These are phyloP conservation scores for Drosophila greeni DNA, from an alignment of 2,888 invertebrate genomes.

Conservation along the genomic window DNA sequence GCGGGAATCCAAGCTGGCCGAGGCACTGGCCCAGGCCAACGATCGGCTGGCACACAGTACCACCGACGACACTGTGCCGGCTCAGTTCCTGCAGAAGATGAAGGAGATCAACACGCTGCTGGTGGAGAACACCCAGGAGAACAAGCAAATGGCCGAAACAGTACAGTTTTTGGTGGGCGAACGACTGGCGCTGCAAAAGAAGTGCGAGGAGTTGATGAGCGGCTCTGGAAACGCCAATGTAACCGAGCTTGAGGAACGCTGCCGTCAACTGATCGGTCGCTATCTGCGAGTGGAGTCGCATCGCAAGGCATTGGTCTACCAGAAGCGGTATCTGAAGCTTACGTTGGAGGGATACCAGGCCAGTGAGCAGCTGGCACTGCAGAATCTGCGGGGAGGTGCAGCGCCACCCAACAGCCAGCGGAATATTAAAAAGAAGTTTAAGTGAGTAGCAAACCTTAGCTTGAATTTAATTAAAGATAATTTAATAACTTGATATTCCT, in stretches of 20 bases:
- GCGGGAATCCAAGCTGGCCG: conserved; percentile 76
- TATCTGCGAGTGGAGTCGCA: conserved; percentile 91
- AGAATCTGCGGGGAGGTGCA: conserved; percentile 47
- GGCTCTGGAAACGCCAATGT: conserved; percentile 62
- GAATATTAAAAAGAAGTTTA: conserved; percentile 75
- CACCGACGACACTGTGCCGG: conserved; percentile 74
- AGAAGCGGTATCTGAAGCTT: conserved; percentile 91
- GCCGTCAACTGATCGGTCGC: conserved; percentile 83
- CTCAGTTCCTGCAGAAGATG: conserved; percentile 78
- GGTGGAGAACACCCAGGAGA: conserved; percentile 80
- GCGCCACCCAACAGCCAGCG: conserved; percentile 29
- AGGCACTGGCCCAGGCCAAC: conserved; percentile 75
- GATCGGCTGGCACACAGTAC: conserved; percentile 61
- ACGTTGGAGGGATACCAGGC: conserved; percentile 80
- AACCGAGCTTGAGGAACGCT: conserved; percentile 78
- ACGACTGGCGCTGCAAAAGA: conserved; percentile 79
- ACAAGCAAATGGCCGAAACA: conserved; percentile 80
- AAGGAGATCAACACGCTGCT: conserved; percentile 80
- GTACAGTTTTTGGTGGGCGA: conserved; percentile 79
- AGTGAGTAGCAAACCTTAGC: conserved; percentile 61
- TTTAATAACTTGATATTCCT: neutral
- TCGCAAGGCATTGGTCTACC: conserved; percentile 92
- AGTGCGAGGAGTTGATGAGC: conserved; percentile 79
- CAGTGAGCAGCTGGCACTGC: conserved; percentile 75
- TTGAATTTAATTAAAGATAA: neutral